Evolutionary conservation across 2,888 invertebrate species (phyloP), one percentile per base, ranked within the genome.

Genomic region (Salticus scenicus): DNA sequence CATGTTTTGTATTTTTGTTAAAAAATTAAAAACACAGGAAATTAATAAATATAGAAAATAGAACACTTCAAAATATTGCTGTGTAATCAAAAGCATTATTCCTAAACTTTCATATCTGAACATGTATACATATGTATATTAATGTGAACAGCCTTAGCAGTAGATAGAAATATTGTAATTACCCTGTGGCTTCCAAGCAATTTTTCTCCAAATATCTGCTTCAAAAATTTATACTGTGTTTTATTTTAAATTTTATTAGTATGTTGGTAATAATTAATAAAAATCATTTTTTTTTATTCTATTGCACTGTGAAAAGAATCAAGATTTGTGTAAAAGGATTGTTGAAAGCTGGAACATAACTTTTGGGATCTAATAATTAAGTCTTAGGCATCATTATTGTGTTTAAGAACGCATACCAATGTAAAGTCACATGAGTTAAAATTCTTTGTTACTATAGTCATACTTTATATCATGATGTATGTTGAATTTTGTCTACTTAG

Each of bases 401-500:
- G 72, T 41, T 76, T 77, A 51, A 77, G 69, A 83, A 72, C 24
- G 76, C 76, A 72, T 72, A 64, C 71, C 71, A 84, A 30, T 84
- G 77, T 84, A 67, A 67, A 75, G 75, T 77, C 73, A 77, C 72
- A 31, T 84, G 64, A 63, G 77, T 67, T 84, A 77, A 84, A 84
- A 77, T 77, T 84, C 72, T 84, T 84, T 84, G 83, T 84, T 77
- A 83, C 77, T 63, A 77, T 84, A 84, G 83, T 82, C 81, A 70
- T 84, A 84, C 83, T 77, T 84, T 77, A 77, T 84, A 84, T 84
- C 83, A 84, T 84, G 83, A 77, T 84, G 76, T 84, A 77, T 84
- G 83, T 84, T 84, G 83, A 77, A 77, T 84, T 83, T 77, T 84
- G 83, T 84, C 83, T 84, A 84, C 63, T 84, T 84, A 84, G 83